Conservation (phyloP, 1,140 invertebrate species). For the Lasioglossum albipes region DNA sequence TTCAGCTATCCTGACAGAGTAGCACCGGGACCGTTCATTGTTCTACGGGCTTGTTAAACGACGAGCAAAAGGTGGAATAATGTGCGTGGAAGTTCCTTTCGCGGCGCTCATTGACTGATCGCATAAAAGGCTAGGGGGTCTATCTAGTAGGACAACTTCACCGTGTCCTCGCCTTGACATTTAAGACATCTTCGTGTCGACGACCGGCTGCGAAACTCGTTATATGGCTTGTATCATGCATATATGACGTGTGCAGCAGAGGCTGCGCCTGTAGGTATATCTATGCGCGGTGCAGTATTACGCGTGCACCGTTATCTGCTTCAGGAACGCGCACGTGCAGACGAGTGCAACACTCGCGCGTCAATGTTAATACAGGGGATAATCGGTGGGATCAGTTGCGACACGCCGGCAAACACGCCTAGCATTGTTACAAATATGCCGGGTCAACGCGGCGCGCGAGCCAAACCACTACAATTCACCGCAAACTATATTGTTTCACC, state of each 20-base stretch:
- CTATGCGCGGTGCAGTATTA: background rate
- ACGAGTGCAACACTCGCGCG: constrained; percentile 36
- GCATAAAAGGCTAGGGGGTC: constrained; percentile 34
- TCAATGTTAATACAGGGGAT: constrained; percentile 57
- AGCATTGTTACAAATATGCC: constrained; percentile 77
- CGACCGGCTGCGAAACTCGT: constrained; percentile 58
- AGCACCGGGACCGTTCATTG: too few relatives aligned
- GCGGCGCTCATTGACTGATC: constrained; percentile 47
- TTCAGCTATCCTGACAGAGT: too few relatives aligned
- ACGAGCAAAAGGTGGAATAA: constrained; percentile 2
- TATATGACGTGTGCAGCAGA: constrained; percentile 16
- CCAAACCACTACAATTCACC: constrained; percentile 41
- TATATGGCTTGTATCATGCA: constrained; percentile 22
- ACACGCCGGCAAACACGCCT: constrained; percentile 74
- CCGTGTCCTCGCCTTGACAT: constrained; percentile 69
- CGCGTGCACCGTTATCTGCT: constrained; percentile 11
- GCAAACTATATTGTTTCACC: background rate
- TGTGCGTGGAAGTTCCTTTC: constrained; percentile 41
- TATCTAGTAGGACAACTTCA: constrained; percentile 21
- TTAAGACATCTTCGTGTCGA: constrained; percentile 66
- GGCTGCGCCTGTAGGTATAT: background rate
- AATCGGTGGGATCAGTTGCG: constrained; percentile 69
- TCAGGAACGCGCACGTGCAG: constrained; percentile 44
- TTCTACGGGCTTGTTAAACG: background rate
- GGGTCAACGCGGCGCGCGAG: constrained; percentile 64